These are phyloP conservation scores for Coenonympha arcania DNA, from an alignment of 2,888 invertebrate species.

Conservation along the genomic window DNA sequence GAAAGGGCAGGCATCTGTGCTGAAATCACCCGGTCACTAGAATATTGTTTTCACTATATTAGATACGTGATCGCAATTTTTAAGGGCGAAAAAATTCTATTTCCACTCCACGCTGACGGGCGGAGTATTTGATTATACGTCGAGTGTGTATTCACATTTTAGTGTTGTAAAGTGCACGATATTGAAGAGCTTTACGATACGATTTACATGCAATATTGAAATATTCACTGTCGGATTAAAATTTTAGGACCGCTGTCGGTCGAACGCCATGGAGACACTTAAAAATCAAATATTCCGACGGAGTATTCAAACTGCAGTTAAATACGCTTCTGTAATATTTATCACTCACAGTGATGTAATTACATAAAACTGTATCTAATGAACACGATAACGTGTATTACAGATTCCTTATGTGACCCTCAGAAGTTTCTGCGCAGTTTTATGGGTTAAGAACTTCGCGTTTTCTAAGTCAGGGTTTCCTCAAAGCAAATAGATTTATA, in stretches of 20 bases:
- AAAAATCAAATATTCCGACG: slow-evolving; percentile 10
- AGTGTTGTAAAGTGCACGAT: slow-evolving; percentile 54
- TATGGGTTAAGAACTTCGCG: too few species aligned
- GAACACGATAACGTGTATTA: too few species aligned
- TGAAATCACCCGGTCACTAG: slow-evolving; percentile 75
- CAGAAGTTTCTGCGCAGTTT: too few species aligned
- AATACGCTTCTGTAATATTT: too few species aligned
- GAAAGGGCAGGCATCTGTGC: slow-evolving; percentile 69
- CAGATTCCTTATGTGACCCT: too few species aligned
- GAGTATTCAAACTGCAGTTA: background rate
- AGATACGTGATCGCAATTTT: slow-evolving; percentile 76
- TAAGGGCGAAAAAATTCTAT: slow-evolving; percentile 72
- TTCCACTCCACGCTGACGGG: slow-evolving; percentile 60
- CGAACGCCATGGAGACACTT: slow-evolving; percentile 5
- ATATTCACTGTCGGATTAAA: slow-evolving; percentile 54
- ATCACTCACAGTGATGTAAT: too few species aligned
- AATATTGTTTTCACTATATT: slow-evolving; percentile 77
- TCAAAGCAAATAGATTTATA: too few species aligned
- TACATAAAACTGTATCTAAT: too few species aligned
- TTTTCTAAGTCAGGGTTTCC: too few species aligned
- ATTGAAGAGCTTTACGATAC: slow-evolving; percentile 60
- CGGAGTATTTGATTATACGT: slow-evolving; percentile 65
- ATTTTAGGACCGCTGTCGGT: slow-evolving; percentile 32
- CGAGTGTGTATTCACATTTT: slow-evolving; percentile 59
- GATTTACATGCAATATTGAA: slow-evolving; percentile 64